phyloP scores from a whole-genome alignment of 1,140 invertebrate species.

The Pogonognathellus flavescens region DNA sequence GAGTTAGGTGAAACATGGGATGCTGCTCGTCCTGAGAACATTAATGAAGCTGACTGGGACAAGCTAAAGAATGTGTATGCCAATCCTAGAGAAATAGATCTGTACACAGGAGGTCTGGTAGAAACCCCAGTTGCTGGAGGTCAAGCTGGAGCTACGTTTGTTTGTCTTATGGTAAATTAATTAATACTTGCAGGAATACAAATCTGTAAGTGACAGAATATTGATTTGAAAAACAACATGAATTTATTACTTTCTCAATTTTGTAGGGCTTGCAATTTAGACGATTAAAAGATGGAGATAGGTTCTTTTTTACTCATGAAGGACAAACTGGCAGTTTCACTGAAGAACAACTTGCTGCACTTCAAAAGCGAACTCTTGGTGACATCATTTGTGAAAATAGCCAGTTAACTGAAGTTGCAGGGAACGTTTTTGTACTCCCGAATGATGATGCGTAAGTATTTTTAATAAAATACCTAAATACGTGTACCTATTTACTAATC shows the following conservation, averaged over 20 bases:
- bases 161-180: constrained; percentile 78
- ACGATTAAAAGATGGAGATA: constrained; percentile 69
- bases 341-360: constrained; percentile 49
- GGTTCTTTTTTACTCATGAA: constrained; percentile 69
- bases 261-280: constrained; percentile 67
- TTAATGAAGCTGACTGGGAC: background rate
- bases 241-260: background rate
- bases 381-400: constrained; percentile 66
- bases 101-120: constrained; percentile 87
- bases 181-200: too few species aligned
- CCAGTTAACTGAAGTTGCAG: background rate
- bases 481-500: too few species aligned
- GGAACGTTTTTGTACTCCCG: constrained; percentile 52
- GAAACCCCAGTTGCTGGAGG: constrained; percentile 79
- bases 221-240: too few species aligned
- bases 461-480: too few species aligned
- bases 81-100: constrained; percentile 78
- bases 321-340: constrained; percentile 68
- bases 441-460: background rate
- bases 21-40: background rate
- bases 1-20: background rate
- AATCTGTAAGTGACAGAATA: too few species aligned
- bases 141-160: constrained; percentile 86
- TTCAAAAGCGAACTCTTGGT: constrained; percentile 59
- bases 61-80: background rate